Base-by-base conservation (phyloP, 2,113 vertebrate genomes). In the Sialia sialis region DNA sequence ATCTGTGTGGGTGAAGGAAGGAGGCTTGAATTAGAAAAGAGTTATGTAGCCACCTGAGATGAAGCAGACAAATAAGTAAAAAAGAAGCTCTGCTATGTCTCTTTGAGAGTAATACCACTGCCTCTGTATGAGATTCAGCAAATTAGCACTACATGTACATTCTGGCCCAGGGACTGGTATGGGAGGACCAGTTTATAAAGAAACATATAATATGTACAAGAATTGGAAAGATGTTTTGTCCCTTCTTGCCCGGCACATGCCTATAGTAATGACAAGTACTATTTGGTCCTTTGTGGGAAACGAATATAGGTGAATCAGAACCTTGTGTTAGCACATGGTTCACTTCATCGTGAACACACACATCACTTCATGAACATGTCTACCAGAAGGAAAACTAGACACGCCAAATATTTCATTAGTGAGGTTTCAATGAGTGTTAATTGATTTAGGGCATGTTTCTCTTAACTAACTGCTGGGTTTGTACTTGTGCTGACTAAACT, bases 351-450 rank as follows among this genome's bases (percentile, higher is more conserved):
- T 25, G 41, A 74, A 27, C 23, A n/a, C n/a, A 58, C 29, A 39
- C 15, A 64, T n/a, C 49, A 39, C 20, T 78, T 58, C 48, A 41
- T 15, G 8, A 69, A 32, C 13, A 5, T 4, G 21, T 22, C 51
- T 73, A 23, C 16, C 36, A 51, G 46, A 85, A 85, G 19, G 64
- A 84, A 70, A 82, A 43, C 9, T 0, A 41, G 46, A 30, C 21
- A 66, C 0, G 0, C 15, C 13, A 22, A 44, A 7, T 29, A 17
- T 25, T 41, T 73, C 5, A 72, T 52, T 56, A 68, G 13, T 49
- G 46, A 43, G 27, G 29, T 69, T 84, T 74, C 63, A 90, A 49
- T 30, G 29, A 81, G 77, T 5, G 2, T 58, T 94, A 79, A 79
- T 25, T 49, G 66, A 75, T 66, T 67, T 30, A 84, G 34, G 19